phyloP scores from a whole-genome alignment of 2,888 invertebrate species.

The Melieria crassipennis region DNA sequence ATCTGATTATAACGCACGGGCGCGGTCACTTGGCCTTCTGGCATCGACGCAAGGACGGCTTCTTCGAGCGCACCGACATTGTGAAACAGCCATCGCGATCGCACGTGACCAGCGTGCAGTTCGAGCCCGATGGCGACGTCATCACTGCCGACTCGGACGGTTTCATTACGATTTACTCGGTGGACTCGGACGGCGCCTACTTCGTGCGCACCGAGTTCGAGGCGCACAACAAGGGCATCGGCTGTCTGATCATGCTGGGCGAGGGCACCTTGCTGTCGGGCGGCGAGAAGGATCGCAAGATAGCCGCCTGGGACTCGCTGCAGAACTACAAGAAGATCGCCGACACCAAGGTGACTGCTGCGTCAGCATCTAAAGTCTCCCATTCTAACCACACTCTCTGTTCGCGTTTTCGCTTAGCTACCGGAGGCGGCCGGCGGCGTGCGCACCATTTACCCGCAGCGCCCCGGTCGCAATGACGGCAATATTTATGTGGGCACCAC shows the following conservation, averaged over 20 bases:
- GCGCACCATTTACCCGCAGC: constrained; percentile 87
- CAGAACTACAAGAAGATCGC: constrained; percentile 91
- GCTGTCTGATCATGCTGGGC: constrained; percentile 85
- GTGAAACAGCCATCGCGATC: constrained; percentile 89
- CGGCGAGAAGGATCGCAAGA: constrained; percentile 88
- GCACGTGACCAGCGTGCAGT: constrained; percentile 86
- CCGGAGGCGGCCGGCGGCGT: constrained; percentile 90
- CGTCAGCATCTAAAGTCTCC: background rate
- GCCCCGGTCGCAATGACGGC: constrained; percentile 88
- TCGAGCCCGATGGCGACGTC: constrained; percentile 91
- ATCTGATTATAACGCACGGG: constrained; percentile 89
- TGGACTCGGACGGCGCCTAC: constrained; percentile 88
- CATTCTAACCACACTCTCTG: background rate
- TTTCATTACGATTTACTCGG: constrained; percentile 89
- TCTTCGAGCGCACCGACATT: constrained; percentile 88
- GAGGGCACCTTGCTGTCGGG: constrained; percentile 92
- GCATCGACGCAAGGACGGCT: constrained; percentile 91
- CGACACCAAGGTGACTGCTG: constrained; percentile 78
- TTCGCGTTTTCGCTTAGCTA: constrained; percentile 68
- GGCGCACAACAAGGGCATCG: constrained; percentile 88
- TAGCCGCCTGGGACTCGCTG: constrained; percentile 91
- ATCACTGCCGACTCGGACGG: constrained; percentile 93
- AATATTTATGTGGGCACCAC: constrained; percentile 92
- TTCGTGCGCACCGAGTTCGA: constrained; percentile 90
- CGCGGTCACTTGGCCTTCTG: constrained; percentile 92